These are phyloP conservation scores for Florisuga fusca DNA, from an alignment of 2,797 vertebrate species.

Conservation along the genomic window DNA sequence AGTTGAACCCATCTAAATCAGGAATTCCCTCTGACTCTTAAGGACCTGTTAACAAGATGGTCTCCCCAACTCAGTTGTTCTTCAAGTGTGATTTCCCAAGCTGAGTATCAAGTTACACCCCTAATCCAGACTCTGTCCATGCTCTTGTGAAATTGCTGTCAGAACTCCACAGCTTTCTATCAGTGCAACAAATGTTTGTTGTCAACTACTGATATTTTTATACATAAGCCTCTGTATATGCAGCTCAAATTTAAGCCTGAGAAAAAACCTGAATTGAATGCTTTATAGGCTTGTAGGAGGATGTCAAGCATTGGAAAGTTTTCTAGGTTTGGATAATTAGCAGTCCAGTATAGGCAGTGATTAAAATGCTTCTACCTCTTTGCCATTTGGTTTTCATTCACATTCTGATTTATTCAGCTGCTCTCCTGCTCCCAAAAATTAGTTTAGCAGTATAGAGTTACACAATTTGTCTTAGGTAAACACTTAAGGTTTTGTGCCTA, in stretches of 20 bases:
- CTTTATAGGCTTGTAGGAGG: not conserved
- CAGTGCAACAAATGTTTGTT: not conserved
- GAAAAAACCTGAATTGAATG: not conserved
- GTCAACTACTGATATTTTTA: not conserved
- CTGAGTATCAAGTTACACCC: not conserved
- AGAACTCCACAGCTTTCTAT: not conserved
- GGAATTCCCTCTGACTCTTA: not conserved
- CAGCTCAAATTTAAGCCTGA: not conserved
- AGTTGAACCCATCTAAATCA: not conserved
- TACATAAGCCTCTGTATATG: not conserved
- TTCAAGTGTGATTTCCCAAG: not conserved
- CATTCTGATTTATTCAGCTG: not conserved
- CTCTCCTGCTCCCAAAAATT: not conserved
- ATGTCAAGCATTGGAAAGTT: not conserved
- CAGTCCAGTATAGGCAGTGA: not conserved
- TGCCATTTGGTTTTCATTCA: not conserved
- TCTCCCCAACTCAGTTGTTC: not conserved
- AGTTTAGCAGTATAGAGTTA: not conserved
- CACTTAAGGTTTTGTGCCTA: not conserved
- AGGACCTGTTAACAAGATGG: not conserved
- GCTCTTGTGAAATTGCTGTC: not conserved
- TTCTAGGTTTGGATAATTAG: not conserved
- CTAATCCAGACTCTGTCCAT: not conserved
- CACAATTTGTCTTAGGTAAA: not conserved
- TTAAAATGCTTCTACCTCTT: not conserved